phyloP scores from a whole-genome alignment of 2,113 vertebrate genomes.

The Labrus mixtus region DNA sequence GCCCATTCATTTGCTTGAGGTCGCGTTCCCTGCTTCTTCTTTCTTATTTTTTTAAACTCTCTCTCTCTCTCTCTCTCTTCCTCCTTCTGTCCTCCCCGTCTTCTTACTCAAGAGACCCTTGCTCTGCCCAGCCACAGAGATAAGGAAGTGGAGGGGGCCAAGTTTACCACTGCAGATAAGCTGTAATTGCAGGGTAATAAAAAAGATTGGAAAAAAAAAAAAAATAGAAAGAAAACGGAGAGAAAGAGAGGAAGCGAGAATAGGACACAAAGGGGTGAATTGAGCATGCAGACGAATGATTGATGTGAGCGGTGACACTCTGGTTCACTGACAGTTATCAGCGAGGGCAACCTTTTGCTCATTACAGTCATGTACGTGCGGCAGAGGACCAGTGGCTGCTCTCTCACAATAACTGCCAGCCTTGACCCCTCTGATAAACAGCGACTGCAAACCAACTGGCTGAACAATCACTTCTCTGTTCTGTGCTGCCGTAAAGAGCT shows the following conservation, averaged over 20 bases:
- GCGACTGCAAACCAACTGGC: constrained; percentile 63
- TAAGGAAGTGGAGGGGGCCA: constrained; percentile 73
- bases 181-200: constrained; percentile 80
- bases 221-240: constrained; percentile 51
- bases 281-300: constrained; percentile 69
- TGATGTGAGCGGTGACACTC: constrained; percentile 63
- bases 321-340: constrained; percentile 67
- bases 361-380: constrained; percentile 49
- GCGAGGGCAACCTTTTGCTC: constrained; percentile 58
- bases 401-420: constrained; percentile 68
- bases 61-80: constrained; percentile 19
- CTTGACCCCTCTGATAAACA: constrained; percentile 78
- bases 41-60: constrained; percentile 21
- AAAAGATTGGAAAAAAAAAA: constrained; percentile 57
- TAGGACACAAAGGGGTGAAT: constrained; percentile 60
- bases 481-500: constrained; percentile 48
- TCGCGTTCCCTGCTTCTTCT: constrained; percentile 10
- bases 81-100: constrained; percentile 50
- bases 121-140: constrained; percentile 68
- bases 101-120: constrained; percentile 77
- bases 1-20: constrained; percentile 33
- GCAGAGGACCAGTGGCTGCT: constrained; percentile 55
- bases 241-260: constrained; percentile 49
- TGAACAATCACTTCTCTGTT: constrained; percentile 76
- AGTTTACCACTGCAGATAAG: constrained; percentile 79